Evolutionary conservation across 2,113 vertebrate genomes (phyloP).

Genomic region (Pedetes capensis): DNA sequence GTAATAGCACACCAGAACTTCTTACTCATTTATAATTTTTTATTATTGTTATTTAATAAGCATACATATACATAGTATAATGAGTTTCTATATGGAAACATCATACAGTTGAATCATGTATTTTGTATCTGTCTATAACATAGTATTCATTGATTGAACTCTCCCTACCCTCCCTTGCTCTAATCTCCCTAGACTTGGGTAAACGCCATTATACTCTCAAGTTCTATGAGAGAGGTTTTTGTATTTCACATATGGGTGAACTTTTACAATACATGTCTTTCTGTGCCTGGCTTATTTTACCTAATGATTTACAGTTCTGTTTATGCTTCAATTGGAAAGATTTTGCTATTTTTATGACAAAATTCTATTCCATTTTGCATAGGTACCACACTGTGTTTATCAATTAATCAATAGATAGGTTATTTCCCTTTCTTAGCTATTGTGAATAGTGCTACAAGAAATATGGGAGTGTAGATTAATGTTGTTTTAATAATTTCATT

Average conservation of each 20-base stretch:
- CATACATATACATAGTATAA: no score
- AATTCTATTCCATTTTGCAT: background rate
- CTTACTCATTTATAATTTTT: background rate
- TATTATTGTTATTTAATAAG: no score
- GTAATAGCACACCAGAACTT: background rate
- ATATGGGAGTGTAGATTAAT: background rate
- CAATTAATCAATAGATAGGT: background rate
- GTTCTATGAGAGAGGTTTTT: background rate
- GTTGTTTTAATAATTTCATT: background rate
- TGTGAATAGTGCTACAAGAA: background rate
- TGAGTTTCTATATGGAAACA: no score
- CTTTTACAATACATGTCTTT: background rate
- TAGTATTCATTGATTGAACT: background rate
- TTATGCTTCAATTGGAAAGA: no score
- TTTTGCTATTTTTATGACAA: background rate
- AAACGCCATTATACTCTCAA: background rate
- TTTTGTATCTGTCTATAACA: no score
- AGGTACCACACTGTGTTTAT: background rate
- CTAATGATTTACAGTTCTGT: background rate
- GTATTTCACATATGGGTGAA: background rate
- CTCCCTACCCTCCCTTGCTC: background rate
- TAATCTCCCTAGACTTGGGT: background rate
- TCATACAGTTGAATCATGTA: no score
- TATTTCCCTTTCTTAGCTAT: background rate
- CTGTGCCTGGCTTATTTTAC: background rate